A percentile compares a stretch with the other conserved stretches of the same genome.
These are phyloP conservation scores for Seriola aureovittata DNA, from an alignment of 2,113 vertebrate species.

Conservation along the genomic window DNA sequence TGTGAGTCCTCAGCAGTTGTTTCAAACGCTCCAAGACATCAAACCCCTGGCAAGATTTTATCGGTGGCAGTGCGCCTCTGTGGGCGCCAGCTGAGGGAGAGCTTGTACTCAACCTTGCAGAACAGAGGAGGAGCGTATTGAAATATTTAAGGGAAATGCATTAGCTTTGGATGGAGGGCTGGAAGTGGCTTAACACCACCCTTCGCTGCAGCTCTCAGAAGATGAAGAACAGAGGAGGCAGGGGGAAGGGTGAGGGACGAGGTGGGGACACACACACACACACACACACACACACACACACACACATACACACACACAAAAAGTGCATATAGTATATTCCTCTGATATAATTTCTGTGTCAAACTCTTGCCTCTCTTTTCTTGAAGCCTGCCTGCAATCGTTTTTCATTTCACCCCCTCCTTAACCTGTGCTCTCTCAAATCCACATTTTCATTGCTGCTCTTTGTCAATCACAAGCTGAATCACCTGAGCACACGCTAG, in stretches of 20 bases:
- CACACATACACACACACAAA: background rate
- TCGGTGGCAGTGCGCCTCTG: slow-evolving; percentile 47
- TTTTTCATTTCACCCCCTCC: slow-evolving; percentile 26
- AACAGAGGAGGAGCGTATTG: slow-evolving; percentile 66
- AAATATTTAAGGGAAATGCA: slow-evolving; percentile 85
- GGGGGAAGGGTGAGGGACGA: slow-evolving; percentile 14
- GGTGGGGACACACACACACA: too few relatives aligned
- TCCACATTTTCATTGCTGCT: slow-evolving; percentile 23
- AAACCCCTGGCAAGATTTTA: slow-evolving; percentile 58
- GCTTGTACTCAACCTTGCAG: slow-evolving; percentile 58
- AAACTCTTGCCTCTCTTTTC: background rate
- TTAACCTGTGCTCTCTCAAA: slow-evolving; percentile 32
- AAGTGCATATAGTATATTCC: background rate
- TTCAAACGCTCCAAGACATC: slow-evolving; percentile 54
- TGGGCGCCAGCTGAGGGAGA: slow-evolving; percentile 45
- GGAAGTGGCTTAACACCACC: slow-evolving; percentile 48
- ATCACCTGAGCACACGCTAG: slow-evolving; percentile 14
- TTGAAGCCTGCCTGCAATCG: slow-evolving; percentile 9
- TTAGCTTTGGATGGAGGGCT: slow-evolving; percentile 73
- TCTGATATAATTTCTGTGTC: slow-evolving; percentile 21
- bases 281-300: too few relatives aligned
- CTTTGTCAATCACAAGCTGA: slow-evolving; percentile 47
- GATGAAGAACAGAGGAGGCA: slow-evolving; percentile 31
- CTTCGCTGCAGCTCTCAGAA: slow-evolving; percentile 47
- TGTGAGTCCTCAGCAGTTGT: slow-evolving; percentile 33